A percentile compares a stretch with the other conserved stretches of the same genome.
Conservation (phyloP, 1,140 invertebrate species). For the Myzus persicae region DNA sequence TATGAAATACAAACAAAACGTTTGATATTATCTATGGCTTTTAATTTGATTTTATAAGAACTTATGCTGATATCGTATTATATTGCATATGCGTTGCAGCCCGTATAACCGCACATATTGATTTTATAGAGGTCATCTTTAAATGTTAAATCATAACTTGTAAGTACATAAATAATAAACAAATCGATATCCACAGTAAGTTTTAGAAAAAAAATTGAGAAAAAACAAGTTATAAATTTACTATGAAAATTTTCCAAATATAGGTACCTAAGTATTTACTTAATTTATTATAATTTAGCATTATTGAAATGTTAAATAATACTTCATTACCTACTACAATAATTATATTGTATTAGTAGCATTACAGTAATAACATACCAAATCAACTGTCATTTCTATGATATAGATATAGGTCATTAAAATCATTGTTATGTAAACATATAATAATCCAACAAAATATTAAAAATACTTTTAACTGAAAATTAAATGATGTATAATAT, state of each 20-base stretch:
- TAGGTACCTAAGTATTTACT: background rate
- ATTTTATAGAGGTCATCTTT: background rate
- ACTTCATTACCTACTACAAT: background rate
- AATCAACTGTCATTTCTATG: background rate
- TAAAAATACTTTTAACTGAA: background rate
- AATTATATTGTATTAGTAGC: background rate
- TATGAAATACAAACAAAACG: background rate
- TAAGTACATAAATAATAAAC: background rate
- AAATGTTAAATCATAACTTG: background rate
- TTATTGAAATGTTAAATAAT: background rate
- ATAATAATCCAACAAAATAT: background rate
- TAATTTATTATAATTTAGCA: background rate
- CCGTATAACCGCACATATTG: background rate
- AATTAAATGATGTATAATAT: background rate
- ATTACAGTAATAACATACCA: background rate
- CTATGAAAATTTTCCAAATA: background rate
- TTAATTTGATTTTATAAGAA: constrained; percentile 17
- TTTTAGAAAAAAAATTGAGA: background rate
- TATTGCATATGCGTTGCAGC: background rate
- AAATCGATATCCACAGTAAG: background rate
- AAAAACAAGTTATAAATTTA: background rate
- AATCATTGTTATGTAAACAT: background rate
- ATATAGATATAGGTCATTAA: background rate
- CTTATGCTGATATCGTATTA: background rate
- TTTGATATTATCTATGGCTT: background rate